Evolutionary conservation across 2,888 invertebrate species (phyloP).

Genomic region (Oscheius sp.): DNA sequence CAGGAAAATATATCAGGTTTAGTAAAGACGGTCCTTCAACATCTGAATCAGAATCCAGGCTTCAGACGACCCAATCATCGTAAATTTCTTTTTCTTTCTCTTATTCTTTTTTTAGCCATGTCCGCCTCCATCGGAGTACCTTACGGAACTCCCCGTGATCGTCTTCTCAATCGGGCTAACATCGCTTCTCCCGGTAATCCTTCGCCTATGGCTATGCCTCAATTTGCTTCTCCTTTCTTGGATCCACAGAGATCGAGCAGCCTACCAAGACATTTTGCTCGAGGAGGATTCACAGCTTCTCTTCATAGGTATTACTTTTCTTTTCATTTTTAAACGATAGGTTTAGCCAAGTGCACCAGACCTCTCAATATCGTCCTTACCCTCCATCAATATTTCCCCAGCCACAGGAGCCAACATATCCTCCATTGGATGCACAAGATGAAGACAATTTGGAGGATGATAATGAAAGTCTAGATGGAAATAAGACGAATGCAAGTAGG

Average conservation of each 20-base stretch:
- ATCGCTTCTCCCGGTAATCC: slow-evolving; percentile 43
- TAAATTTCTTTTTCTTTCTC: not conserved
- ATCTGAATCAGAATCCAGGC: slow-evolving; percentile 35
- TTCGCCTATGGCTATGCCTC: slow-evolving; percentile 3
- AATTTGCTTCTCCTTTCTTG: slow-evolving; percentile 5
- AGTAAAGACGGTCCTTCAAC: slow-evolving; percentile 50
- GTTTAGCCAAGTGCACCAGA: not conserved
- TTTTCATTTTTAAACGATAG: not conserved
- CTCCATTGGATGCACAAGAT: not conserved
- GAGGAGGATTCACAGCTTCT: slow-evolving; percentile 24
- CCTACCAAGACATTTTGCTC: slow-evolving; percentile 41
- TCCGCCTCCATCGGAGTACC: slow-evolving; percentile 26
- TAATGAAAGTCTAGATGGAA: slow-evolving; percentile 28
- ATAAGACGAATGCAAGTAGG: slow-evolving; percentile 21
- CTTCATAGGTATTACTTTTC: not conserved
- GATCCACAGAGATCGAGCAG: slow-evolving; percentile 43
- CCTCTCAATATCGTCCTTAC: slow-evolving; percentile 1
- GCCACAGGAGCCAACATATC: not conserved
- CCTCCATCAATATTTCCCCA: not conserved
- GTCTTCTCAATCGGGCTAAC: slow-evolving; percentile 22
- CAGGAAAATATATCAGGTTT: slow-evolving; percentile 56
- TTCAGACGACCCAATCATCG: not conserved
- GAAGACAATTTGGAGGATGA: slow-evolving; percentile 41
- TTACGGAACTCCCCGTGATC: not conserved
- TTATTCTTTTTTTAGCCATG: slow-evolving; percentile 6